These are phyloP conservation scores for Nephrotoma flavescens DNA, from an alignment of 2,888 invertebrate genomes.

Conservation along the genomic window DNA sequence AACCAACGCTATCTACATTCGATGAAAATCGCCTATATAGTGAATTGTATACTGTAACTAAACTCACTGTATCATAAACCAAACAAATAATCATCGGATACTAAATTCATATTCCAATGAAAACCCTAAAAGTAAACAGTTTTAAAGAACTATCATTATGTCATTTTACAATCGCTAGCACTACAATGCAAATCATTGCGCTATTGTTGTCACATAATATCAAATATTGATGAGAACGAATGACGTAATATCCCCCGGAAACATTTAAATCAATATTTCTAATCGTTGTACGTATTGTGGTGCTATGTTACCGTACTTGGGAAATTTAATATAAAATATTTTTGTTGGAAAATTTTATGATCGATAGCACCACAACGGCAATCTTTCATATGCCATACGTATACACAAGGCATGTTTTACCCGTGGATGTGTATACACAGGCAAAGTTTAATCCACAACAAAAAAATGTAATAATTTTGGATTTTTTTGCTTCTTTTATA, in stretches of 20 bases:
- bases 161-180: background rate
- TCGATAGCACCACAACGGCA: background rate
- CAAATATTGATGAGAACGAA: background rate
- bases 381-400: background rate
- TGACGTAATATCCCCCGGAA: background rate
- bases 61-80: too few species aligned
- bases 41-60: too few species aligned
- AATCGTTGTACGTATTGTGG: background rate
- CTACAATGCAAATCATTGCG: too few species aligned
- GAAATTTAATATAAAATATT: background rate
- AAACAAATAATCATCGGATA: too few species aligned
- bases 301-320: background rate
- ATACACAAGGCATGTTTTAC: background rate
- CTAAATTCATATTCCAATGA: background rate
- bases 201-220: too few species aligned
- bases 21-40: too few species aligned
- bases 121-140: background rate
- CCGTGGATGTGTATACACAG: background rate
- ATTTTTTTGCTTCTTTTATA: background rate
- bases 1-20: too few species aligned
- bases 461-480: background rate
- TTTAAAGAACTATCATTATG: background rate
- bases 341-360: background rate
- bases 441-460: background rate
- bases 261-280: background rate